Evolutionary conservation across 2,888 invertebrate genomes (phyloP).

Genomic region (Byasa hedistus): DNA sequence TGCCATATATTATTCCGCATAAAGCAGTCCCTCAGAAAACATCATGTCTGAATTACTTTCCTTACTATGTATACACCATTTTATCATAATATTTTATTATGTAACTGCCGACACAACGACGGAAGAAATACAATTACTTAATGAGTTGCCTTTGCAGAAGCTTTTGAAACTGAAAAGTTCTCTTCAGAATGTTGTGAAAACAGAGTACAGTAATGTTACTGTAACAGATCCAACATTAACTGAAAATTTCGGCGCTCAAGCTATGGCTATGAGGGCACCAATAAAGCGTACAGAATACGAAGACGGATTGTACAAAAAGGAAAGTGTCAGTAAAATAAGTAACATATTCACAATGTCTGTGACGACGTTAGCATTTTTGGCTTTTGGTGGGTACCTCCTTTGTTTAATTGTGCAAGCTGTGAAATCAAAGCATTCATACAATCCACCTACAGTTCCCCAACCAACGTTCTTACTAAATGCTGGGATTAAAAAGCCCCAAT

Average conservation of each 20-base stretch:
- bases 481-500: slow-evolving; percentile 67
- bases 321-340: slow-evolving; percentile 82
- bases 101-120: slow-evolving; percentile 45
- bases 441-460: slow-evolving; percentile 46
- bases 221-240: slow-evolving; percentile 47
- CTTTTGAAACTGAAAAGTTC: slow-evolving; percentile 82
- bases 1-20: slow-evolving; percentile 6
- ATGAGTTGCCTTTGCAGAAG: slow-evolving; percentile 84
- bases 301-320: slow-evolving; percentile 69
- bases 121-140: slow-evolving; percentile 77
- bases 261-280: slow-evolving; percentile 62
- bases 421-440: slow-evolving; percentile 80
- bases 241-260: slow-evolving; percentile 65
- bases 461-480: slow-evolving; percentile 62
- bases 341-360: slow-evolving; percentile 88
- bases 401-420: slow-evolving; percentile 88
- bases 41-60: slow-evolving; percentile 24
- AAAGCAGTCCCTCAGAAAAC: slow-evolving; percentile 5
- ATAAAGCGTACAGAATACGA: slow-evolving; percentile 71
- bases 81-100: slow-evolving; percentile 3
- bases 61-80: background rate
- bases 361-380: slow-evolving; percentile 88
- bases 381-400: slow-evolving; percentile 90
- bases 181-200: slow-evolving; percentile 53
- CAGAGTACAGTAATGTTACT: slow-evolving; percentile 53